Percentiles rank a stretch among this genome's conserved stretches.
These are phyloP conservation scores for Gymnosoma rotundatum DNA, from an alignment of 2,888 invertebrate genomes.

Conservation along the genomic window DNA sequence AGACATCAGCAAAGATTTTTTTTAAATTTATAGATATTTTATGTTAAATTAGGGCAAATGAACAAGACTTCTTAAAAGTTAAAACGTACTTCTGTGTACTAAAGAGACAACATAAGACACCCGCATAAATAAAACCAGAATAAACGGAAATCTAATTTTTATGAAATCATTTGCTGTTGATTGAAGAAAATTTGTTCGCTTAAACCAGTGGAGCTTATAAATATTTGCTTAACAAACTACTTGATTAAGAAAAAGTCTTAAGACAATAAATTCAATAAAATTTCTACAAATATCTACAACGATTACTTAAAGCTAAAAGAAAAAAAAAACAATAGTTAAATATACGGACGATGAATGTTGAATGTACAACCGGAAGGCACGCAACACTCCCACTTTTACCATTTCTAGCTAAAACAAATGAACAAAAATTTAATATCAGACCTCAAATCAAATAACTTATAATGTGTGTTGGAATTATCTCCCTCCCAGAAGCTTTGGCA, in stretches of 20 bases:
- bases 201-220: conserved; percentile 2
- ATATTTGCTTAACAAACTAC: conserved; percentile 17
- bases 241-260: too few species aligned
- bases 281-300: not conserved
- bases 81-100: not conserved
- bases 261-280: conserved; percentile 62
- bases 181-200: not conserved
- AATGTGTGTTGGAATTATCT: conserved; percentile 61
- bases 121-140: conserved; percentile 77
- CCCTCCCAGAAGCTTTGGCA: not conserved
- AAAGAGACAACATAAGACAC: conserved; percentile 11
- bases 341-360: conserved; percentile 46
- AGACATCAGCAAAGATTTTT: not conserved
- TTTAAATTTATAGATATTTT: conserved; percentile 25
- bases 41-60: conserved; percentile 7
- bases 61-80: not conserved
- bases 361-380: conserved; percentile 79
- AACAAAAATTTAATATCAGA: conserved; percentile 44
- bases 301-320: conserved; percentile 29
- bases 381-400: conserved; percentile 72
- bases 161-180: conserved; percentile 73
- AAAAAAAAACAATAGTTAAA: not conserved
- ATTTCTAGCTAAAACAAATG: conserved; percentile 41
- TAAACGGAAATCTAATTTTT: conserved; percentile 79
- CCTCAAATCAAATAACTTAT: conserved; percentile 75